Conservation (phyloP, 2,113 vertebrate species). For the Antechinus flavipes region DNA sequence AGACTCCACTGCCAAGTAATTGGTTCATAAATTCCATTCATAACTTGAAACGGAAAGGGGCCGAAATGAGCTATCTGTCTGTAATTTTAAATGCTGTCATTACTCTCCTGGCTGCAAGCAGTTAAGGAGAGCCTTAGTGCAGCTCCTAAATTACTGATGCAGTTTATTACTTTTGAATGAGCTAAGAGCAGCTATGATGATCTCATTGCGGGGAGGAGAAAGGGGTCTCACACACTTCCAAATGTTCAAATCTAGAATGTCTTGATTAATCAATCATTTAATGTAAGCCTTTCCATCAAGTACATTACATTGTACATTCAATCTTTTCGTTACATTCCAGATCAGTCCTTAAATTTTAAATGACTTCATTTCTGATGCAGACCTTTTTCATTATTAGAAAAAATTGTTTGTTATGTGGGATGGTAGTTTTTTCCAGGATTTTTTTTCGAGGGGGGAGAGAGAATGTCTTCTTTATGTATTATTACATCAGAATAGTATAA, state of each 20-base stretch:
- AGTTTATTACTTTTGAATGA: constrained; percentile 44
- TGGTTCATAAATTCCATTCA: constrained; percentile 65
- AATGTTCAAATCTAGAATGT: constrained; percentile 23
- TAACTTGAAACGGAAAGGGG: constrained; percentile 66
- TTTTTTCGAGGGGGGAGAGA: background rate
- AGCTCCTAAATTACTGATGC: background rate
- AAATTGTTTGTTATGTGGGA: background rate
- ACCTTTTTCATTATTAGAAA: background rate
- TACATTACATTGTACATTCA: background rate
- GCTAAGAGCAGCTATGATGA: background rate
- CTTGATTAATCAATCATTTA: background rate
- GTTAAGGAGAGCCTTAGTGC: background rate
- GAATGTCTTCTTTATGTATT: background rate
- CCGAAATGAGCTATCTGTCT: constrained; percentile 63
- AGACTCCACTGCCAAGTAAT: background rate
- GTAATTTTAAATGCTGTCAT: constrained; percentile 68
- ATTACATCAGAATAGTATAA: background rate
- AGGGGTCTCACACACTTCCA: background rate
- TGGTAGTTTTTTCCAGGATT: background rate
- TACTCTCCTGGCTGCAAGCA: constrained; percentile 46
- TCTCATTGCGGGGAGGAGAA: constrained; percentile 9
- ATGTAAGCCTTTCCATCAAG: constrained; percentile 6
- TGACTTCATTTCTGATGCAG: background rate
- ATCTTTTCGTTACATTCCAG: background rate
- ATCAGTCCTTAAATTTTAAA: background rate